Evolutionary conservation across 2,797 vertebrate species (phyloP).

Genomic region (Furcifer pardalis): DNA sequence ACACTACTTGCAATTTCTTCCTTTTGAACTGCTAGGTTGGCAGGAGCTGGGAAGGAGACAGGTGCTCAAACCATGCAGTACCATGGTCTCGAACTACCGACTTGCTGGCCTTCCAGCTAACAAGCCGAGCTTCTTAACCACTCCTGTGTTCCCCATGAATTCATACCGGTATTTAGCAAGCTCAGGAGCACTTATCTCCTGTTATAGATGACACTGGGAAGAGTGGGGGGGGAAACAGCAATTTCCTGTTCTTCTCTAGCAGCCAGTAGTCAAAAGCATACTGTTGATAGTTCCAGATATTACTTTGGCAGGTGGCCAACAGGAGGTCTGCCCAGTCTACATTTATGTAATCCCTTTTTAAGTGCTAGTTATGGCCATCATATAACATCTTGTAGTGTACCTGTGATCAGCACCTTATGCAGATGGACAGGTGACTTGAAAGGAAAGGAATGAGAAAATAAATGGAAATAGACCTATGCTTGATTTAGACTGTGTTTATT

Average conservation of each 20-base stretch:
- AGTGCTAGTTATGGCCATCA: neutral
- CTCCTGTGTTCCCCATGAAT: too few species aligned
- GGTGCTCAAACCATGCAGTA: too few species aligned
- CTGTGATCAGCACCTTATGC: neutral
- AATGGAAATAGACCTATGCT: neutral
- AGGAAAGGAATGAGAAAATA: neutral
- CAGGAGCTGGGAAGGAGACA: too few species aligned
- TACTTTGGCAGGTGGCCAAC: neutral
- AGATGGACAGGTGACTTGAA: neutral
- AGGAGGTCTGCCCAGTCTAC: neutral
- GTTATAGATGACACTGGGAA: neutral
- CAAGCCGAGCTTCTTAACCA: too few species aligned
- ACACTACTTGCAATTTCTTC: too few species aligned
- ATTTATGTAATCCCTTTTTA: constrained; percentile 13
- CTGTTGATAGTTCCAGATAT: neutral
- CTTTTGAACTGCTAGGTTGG: too few species aligned
- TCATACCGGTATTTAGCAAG: neutral
- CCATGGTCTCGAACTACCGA: too few species aligned
- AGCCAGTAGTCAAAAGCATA: neutral
- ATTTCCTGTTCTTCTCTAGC: neutral
- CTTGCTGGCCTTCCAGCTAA: too few species aligned
- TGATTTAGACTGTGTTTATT: neutral
- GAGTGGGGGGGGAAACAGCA: neutral
- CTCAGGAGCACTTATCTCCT: neutral
- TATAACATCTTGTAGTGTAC: neutral